phyloP scores from a whole-genome alignment of 2,797 vertebrate species.

The Lycodopsis pacificus region DNA sequence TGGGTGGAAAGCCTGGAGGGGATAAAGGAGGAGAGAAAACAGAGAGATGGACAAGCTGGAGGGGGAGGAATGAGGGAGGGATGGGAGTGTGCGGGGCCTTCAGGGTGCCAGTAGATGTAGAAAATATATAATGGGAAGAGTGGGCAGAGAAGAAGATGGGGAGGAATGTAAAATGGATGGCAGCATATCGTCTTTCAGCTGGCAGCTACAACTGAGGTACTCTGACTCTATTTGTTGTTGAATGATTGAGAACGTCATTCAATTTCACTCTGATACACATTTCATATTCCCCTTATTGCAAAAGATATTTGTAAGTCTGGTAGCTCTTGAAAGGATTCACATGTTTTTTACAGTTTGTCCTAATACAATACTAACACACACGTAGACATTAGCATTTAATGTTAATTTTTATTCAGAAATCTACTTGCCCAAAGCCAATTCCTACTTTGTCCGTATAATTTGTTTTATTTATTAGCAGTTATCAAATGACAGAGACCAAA shows the following conservation, averaged over 20 bases:
- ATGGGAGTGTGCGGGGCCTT: not conserved
- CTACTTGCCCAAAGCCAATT: not conserved
- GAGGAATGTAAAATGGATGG: constrained; percentile 8
- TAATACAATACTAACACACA: not conserved
- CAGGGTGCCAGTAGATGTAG: not conserved
- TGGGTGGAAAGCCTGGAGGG: not conserved
- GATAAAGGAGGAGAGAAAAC: not conserved
- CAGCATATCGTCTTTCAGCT: not conserved
- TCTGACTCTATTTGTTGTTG: not conserved
- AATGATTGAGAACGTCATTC: not conserved
- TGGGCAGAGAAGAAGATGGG: constrained; percentile 17
- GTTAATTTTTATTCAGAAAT: not conserved
- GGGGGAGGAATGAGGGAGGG: not conserved
- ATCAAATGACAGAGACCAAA: too few species aligned
- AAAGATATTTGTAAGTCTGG: too few species aligned
- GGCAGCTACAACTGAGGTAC: not conserved
- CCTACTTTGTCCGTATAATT: too few species aligned
- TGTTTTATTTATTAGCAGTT: too few species aligned
- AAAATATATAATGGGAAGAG: not conserved
- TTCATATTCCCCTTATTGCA: not conserved
- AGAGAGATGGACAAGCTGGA: constrained; percentile 17
- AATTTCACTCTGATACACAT: not conserved
- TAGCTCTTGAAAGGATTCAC: too few species aligned
- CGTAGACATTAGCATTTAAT: not conserved
- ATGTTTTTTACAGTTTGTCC: not conserved